Percentiles rank a stretch among this genome's conserved stretches.
phyloP scores from a whole-genome alignment of 2,113 vertebrate genomes.

The Elgaria multicarinata region DNA sequence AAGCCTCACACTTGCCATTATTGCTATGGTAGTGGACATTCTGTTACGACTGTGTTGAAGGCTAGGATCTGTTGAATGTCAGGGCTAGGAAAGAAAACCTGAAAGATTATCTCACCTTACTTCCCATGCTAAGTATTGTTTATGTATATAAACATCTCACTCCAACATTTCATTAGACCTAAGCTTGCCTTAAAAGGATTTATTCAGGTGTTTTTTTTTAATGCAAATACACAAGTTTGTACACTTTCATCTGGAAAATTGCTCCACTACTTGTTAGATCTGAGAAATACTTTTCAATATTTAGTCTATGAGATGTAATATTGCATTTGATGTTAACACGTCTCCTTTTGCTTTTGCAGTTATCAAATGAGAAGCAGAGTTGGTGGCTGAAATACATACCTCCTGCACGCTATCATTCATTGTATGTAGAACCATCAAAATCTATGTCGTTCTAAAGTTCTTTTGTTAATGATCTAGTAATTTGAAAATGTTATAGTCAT shows the following conservation, averaged over 20 bases:
- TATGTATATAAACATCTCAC: not conserved
- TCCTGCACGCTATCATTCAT: slow-evolving; percentile 50
- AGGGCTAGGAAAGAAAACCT: not conserved
- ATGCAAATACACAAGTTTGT: not conserved
- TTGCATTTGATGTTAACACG: not conserved
- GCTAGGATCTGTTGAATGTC: not conserved
- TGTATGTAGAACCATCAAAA: slow-evolving; percentile 67
- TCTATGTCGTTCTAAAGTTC: slow-evolving; percentile 30
- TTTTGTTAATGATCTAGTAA: slow-evolving; percentile 6
- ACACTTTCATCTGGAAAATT: not conserved
- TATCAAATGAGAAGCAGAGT: slow-evolving; percentile 69
- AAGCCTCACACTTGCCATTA: not conserved
- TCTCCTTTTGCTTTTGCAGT: slow-evolving; percentile 69
- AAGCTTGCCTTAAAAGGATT: not conserved
- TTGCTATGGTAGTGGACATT: not conserved
- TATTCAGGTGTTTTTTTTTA: not conserved
- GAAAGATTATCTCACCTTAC: not conserved
- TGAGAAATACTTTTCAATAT: not conserved
- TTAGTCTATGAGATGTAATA: slow-evolving; percentile 1
- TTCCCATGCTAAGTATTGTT: not conserved
- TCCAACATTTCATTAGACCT: not conserved
- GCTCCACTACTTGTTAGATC: not conserved
- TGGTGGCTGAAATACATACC: slow-evolving; percentile 82
- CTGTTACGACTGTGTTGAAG: not conserved
- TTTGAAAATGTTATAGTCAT: not conserved